Percentiles rank a stretch among this genome's conserved stretches.
Evolutionary conservation across 1,140 invertebrate species (phyloP).

Genomic region (Muscidifurax raptorellus): DNA sequence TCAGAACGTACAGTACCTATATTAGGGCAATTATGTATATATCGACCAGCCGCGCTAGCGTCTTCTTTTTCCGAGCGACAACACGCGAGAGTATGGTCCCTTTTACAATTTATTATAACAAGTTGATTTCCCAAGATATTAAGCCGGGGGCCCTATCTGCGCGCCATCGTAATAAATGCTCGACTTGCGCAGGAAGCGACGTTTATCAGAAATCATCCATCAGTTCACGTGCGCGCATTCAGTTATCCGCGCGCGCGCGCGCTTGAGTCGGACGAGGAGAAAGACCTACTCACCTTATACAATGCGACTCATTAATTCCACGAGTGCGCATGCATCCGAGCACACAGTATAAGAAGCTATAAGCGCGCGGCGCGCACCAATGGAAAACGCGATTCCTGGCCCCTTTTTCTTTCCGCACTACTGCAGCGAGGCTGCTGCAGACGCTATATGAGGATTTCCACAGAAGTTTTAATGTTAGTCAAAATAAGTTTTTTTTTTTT

Average conservation of each 20-base stretch:
- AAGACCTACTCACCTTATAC: constrained; percentile 24
- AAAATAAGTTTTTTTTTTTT: no score
- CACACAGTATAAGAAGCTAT: neutral
- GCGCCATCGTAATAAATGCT: constrained; percentile 48
- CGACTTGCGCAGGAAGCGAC: constrained; percentile 50
- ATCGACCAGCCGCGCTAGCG: neutral
- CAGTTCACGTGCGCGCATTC: constrained; percentile 53
- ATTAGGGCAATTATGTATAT: neutral
- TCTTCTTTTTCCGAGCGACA: neutral
- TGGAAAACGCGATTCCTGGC: constrained; percentile 39
- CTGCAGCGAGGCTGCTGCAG: neutral
- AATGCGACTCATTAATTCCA: constrained; percentile 54
- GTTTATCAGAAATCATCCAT: constrained; percentile 55
- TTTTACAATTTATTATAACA: constrained; percentile 51
- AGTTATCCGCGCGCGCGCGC: constrained; percentile 39
- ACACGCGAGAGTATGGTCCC: constrained; percentile 34
- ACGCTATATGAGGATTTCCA: no score
- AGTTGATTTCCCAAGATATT: constrained; percentile 50
- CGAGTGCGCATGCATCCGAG: constrained; percentile 25
- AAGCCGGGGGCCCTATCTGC: constrained; percentile 19
- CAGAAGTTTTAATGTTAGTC: no score
- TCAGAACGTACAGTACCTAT: neutral
- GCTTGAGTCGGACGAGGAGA: constrained; percentile 10
- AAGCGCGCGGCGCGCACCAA: constrained; percentile 35
- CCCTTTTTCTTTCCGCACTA: constrained; percentile 27